phyloP scores from a whole-genome alignment of 2,113 vertebrate genomes.

The Sakesphorus luctuosus region DNA sequence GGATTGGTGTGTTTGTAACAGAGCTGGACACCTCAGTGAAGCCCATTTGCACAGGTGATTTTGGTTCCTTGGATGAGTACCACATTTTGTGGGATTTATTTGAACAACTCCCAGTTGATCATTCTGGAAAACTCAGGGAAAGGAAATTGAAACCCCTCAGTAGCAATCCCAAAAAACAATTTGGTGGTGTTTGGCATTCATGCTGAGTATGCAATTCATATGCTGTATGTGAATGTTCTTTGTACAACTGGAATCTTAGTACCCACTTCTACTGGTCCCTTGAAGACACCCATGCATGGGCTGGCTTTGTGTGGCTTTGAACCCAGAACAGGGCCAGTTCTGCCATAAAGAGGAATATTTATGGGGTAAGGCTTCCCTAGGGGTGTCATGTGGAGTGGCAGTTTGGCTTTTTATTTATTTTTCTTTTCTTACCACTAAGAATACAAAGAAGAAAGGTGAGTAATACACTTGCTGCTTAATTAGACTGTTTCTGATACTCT shows the following conservation, averaged over 20 bases:
- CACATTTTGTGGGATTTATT: background rate
- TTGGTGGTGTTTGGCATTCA: background rate
- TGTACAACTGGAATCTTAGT: background rate
- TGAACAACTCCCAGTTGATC: background rate
- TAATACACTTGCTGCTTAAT: background rate
- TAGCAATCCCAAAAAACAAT: background rate
- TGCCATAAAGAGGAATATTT: background rate
- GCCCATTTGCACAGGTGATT: accelerated
- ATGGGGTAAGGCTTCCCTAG: background rate
- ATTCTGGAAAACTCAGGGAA: background rate
- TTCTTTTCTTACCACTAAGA: background rate
- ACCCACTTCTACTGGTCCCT: background rate
- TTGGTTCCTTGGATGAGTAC: background rate
- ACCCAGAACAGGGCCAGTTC: background rate
- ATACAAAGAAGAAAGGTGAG: background rate
- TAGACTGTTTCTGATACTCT: background rate
- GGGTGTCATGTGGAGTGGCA: background rate
- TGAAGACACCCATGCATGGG: background rate
- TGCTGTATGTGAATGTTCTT: background rate
- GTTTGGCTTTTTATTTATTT: background rate
- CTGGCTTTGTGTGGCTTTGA: background rate
- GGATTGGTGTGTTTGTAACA: accelerated
- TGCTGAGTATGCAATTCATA: background rate
- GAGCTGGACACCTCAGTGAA: background rate
- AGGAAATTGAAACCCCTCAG: background rate